Evolutionary conservation across 1,140 invertebrate species (phyloP), one percentile per base, ranked within the genome.

Genomic region (Orius laevigatus): DNA sequence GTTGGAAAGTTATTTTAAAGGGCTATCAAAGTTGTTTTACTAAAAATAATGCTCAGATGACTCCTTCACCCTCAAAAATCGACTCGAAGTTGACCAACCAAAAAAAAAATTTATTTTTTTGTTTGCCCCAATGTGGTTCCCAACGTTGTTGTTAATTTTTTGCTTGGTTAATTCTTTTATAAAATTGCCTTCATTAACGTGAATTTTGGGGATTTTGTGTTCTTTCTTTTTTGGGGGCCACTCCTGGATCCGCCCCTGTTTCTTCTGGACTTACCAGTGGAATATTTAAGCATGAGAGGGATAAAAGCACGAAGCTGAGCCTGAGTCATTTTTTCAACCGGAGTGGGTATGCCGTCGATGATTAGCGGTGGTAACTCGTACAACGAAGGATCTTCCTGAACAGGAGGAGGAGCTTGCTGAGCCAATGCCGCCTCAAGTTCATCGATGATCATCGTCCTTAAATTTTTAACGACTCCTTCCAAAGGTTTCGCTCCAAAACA

Each of bases 241-340:
- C n/a, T n/a, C n/a, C n/a, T n/a, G n/a, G n/a, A n/a, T n/a, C n/a
- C 11, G 15, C 14, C 39, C 8, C 8, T 41, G 20, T 31, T 19
- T 2, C 2, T 18, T 14, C 11, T 3, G 8, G 33, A 34, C 48
- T 63, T 61, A 73, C 73, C 78, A 47, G 92, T 96, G 1, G 91
- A 95, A 68, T 95, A 96, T 68, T 96, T 96, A 51, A 97, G 69
- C 93, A 97, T 97, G 49, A 96, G 74, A 36, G 93, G 93, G 57
- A 97, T 96, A 63, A 97, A 97, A 40, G 91, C 91, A 54, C 93
- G 68, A 35, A 97, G 68, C 64, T 96, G 93, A 32, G 92, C 93
- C 65, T 96, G 93, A 15, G 93, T 96, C 93, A 97, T 97, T 73
- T 96, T 96, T 66, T 97, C 93, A 0, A 97, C 89, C 2, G 91